These are phyloP conservation scores for Drosophila dives DNA, from an alignment of 2,888 invertebrate species.

Conservation along the genomic window DNA sequence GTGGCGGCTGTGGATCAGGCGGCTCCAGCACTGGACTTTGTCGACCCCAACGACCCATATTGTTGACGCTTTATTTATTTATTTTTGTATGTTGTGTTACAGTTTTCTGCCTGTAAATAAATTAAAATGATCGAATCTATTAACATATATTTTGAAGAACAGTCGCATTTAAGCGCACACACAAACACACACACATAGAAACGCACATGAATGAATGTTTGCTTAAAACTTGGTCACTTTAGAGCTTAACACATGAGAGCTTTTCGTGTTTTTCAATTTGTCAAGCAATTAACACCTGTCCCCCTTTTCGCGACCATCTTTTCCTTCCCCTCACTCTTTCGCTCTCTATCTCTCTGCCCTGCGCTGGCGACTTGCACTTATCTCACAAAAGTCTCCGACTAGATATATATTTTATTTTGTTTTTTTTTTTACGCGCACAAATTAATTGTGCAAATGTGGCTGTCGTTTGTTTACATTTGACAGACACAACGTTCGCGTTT, in stretches of 20 bases:
- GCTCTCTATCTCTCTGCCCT: neutral
- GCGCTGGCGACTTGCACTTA: slow-evolving; percentile 35
- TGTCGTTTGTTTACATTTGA: slow-evolving; percentile 47
- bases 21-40: slow-evolving; percentile 84
- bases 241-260: slow-evolving; percentile 65
- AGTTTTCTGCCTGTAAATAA: slow-evolving; percentile 60
- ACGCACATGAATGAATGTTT: slow-evolving; percentile 56
- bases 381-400: slow-evolving; percentile 44
- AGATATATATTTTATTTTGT: slow-evolving; percentile 19
- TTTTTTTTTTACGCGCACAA: slow-evolving; percentile 47
- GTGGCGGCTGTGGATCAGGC: slow-evolving; percentile 82
- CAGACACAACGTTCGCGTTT: slow-evolving; percentile 22
- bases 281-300: slow-evolving; percentile 74
- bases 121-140: slow-evolving; percentile 64
- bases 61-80: slow-evolving; percentile 37
- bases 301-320: slow-evolving; percentile 1
- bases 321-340: neutral
- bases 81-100: slow-evolving; percentile 29
- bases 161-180: slow-evolving; percentile 7
- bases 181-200: slow-evolving; percentile 5
- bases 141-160: slow-evolving; percentile 48
- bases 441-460: slow-evolving; percentile 66
- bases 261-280: slow-evolving; percentile 73
- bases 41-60: slow-evolving; percentile 84
- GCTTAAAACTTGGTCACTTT: slow-evolving; percentile 51